phyloP scores from a whole-genome alignment of 2,888 invertebrate species.

The Dryobotodes eremita region DNA sequence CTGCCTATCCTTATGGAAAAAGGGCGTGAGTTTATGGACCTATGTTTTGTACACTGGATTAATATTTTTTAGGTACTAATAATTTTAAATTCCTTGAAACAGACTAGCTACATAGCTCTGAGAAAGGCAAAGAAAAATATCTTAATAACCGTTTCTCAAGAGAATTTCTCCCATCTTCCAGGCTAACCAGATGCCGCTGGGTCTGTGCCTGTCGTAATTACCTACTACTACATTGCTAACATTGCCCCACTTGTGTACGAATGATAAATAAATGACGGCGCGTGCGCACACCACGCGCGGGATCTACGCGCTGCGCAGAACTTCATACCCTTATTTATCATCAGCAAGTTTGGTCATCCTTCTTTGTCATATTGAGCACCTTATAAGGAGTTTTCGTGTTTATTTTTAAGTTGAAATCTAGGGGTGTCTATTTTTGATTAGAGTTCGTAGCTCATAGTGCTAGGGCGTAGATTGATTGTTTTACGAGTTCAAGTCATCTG shows the following conservation, averaged over 20 bases:
- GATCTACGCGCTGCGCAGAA: slow-evolving; percentile 60
- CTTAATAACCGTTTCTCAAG: not conserved
- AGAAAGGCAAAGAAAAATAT: not conserved
- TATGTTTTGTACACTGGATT: not conserved
- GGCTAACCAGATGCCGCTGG: not conserved
- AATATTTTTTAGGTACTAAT: not conserved
- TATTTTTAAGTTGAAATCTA: slow-evolving; percentile 40
- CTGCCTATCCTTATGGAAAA: not conserved
- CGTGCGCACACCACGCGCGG: slow-evolving; percentile 55
- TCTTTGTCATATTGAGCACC: slow-evolving; percentile 48
- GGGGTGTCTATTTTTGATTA: slow-evolving; percentile 18
- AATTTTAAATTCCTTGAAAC: not conserved
- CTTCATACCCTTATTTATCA: slow-evolving; percentile 57
- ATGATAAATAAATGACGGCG: slow-evolving; percentile 51
- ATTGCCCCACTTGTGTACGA: slow-evolving; percentile 45
- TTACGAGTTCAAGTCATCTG: not conserved
- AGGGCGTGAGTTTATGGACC: not conserved
- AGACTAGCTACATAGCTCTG: not conserved
- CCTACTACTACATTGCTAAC: slow-evolving; percentile 26
- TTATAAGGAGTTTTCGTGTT: slow-evolving; percentile 48
- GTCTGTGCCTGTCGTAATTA: not conserved
- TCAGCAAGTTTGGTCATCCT: slow-evolving; percentile 30
- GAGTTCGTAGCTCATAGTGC: not conserved
- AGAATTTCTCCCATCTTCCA: not conserved
- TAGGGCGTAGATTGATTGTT: not conserved